Conservation (phyloP, 1,140 invertebrate genomes). For the Ridgeia piscesae region DNA sequence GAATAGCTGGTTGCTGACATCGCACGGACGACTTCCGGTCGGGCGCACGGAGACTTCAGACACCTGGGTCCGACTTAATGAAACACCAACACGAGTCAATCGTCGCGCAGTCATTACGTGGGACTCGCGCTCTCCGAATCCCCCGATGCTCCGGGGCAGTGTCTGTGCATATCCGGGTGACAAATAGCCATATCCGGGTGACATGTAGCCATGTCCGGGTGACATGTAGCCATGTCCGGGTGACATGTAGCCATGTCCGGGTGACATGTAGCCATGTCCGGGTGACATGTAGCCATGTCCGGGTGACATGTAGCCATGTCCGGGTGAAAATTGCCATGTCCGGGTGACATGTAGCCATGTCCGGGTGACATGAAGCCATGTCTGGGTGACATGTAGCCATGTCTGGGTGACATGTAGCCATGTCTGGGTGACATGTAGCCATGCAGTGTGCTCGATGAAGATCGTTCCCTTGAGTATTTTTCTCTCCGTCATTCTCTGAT, state of each 20-base stretch:
- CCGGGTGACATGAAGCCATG: too few species aligned
- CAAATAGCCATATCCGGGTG: neutral
- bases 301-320: neutral
- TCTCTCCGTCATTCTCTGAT: neutral
- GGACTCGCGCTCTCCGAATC: neutral
- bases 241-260: too few species aligned
- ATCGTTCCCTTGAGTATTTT: neutral
- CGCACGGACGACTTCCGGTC: neutral
- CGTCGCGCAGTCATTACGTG: neutral
- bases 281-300: too few species aligned
- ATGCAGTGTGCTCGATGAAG: neutral
- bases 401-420: too few species aligned
- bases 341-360: neutral
- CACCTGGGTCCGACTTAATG: neutral
- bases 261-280: neutral
- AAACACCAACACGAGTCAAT: neutral
- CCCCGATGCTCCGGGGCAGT: neutral
- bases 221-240: neutral
- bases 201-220: neutral
- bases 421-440: neutral
- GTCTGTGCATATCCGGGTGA: neutral
- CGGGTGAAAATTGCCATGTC: too few species aligned
- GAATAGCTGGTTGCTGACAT: neutral
- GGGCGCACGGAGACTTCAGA: neutral
- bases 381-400: neutral